These are phyloP conservation scores for Polypterus bichir DNA, from an alignment of 2,113 vertebrate species.

Conservation along the genomic window DNA sequence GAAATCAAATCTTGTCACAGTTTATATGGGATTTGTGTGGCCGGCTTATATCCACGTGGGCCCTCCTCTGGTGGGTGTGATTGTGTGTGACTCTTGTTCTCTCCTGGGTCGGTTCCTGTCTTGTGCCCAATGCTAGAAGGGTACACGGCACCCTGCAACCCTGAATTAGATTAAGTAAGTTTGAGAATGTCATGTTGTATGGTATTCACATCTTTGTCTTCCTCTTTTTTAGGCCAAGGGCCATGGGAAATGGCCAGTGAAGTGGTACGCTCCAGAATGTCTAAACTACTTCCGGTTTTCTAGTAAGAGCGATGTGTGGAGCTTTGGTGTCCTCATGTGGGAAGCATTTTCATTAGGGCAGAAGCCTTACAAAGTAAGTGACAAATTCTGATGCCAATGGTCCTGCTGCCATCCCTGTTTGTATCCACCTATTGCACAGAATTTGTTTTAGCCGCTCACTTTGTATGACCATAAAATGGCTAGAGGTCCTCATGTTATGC, in stretches of 20 bases:
- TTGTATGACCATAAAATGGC: too few species aligned
- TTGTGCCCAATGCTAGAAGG: neutral
- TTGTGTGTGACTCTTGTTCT: too few species aligned
- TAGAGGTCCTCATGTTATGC: too few species aligned
- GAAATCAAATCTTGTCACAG: too few species aligned
- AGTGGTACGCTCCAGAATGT: conserved; percentile 95
- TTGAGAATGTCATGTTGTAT: too few species aligned
- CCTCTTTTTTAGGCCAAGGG: conserved; percentile 63
- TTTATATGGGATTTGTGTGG: too few species aligned
- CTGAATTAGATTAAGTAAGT: neutral
- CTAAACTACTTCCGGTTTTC: conserved; percentile 93
- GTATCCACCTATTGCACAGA: too few species aligned
- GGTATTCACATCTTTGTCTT: neutral
- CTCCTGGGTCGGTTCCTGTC: too few species aligned
- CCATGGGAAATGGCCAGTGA: conserved; percentile 91
- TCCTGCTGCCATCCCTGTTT: too few species aligned
- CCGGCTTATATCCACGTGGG: too few species aligned
- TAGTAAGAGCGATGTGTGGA: conserved; percentile 95
- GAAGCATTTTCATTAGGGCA: conserved; percentile 83
- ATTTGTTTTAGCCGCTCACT: too few species aligned
- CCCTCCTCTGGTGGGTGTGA: too few species aligned
- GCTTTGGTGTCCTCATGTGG: conserved; percentile 96
- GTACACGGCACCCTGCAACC: neutral
- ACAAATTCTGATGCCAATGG: neutral
- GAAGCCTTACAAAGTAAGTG: conserved; percentile 83